phyloP scores from a whole-genome alignment of 2,888 invertebrate genomes.

The Cataglyphis altisquamis region DNA sequence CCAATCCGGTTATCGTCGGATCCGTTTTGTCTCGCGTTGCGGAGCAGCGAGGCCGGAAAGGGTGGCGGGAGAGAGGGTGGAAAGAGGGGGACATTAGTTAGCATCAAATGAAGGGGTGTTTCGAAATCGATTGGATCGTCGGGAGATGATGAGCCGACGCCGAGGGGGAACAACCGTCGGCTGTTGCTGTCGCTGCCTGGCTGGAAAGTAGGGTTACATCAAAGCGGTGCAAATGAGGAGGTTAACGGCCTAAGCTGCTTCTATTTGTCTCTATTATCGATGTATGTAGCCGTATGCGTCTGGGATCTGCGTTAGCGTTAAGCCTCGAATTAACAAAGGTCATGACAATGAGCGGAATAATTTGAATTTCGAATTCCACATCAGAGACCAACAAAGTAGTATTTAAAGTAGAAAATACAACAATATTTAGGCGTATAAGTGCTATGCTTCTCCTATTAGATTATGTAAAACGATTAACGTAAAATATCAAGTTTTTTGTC shows the following conservation, averaged over 20 bases:
- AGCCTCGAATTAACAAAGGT: constrained; percentile 48
- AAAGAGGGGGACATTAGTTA: constrained; percentile 69
- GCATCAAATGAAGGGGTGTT: constrained; percentile 72
- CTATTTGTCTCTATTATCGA: constrained; percentile 68
- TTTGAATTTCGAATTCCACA: not conserved
- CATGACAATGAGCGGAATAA: constrained; percentile 19
- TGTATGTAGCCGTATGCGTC: constrained; percentile 37
- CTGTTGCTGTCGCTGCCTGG: constrained; percentile 52
- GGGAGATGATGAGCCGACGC: constrained; percentile 57
- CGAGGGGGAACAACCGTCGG: constrained; percentile 59
- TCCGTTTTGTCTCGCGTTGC: constrained; percentile 69
- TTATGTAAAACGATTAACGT: not conserved
- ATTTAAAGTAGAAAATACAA: not conserved
- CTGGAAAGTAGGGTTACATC: constrained; percentile 76
- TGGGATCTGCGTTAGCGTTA: constrained; percentile 60
- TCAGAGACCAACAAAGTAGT: not conserved
- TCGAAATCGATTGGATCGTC: constrained; percentile 70
- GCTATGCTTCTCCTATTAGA: not conserved
- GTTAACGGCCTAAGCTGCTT: constrained; percentile 73
- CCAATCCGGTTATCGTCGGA: constrained; percentile 63
- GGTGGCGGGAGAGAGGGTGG: not conserved
- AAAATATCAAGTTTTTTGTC: not conserved
- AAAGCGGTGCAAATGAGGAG: constrained; percentile 78
- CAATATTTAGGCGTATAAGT: not conserved
- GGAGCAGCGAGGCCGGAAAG: not conserved